These are phyloP conservation scores for Sebastes minor DNA, from an alignment of 2,797 vertebrate genomes.

Conservation along the genomic window DNA sequence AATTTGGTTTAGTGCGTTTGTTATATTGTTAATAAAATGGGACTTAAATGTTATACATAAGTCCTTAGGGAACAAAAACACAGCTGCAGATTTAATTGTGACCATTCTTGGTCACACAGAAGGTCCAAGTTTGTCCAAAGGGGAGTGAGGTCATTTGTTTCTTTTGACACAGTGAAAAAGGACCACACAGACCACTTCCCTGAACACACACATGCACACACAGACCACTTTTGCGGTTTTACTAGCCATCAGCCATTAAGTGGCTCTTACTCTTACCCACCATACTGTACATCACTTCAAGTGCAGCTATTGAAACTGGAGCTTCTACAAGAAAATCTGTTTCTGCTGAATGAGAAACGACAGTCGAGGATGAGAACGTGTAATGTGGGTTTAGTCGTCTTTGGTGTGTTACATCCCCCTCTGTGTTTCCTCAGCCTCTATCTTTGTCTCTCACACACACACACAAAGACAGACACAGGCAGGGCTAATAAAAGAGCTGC, in stretches of 20 bases:
- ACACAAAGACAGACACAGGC: slow-evolving; percentile 56
- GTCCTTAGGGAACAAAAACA: background rate
- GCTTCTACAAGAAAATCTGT: background rate
- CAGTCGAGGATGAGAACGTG: slow-evolving; percentile 2
- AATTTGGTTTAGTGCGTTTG: background rate
- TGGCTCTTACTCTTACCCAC: background rate
- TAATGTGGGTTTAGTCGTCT: slow-evolving; percentile 18
- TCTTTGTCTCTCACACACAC: slow-evolving; percentile 15
- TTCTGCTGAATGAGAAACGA: background rate
- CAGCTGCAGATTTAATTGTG: slow-evolving; percentile 26
- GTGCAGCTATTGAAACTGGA: background rate
- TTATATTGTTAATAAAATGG: background rate
- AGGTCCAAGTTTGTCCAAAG: slow-evolving; percentile 36
- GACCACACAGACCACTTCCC: slow-evolving; percentile 37
- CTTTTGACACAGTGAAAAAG: slow-evolving; percentile 49
- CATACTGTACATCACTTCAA: background rate
- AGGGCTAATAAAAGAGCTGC: slow-evolving; percentile 72
- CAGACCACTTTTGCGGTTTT: slow-evolving; percentile 1
- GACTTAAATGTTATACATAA: background rate
- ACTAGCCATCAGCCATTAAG: slow-evolving; percentile 1
- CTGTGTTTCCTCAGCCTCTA: slow-evolving; percentile 28
- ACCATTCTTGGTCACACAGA: slow-evolving; percentile 62
- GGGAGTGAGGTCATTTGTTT: slow-evolving; percentile 65
- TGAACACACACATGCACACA: slow-evolving; percentile 38
- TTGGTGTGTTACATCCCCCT: background rate